These are phyloP conservation scores for Drosophila mayri DNA, from an alignment of 1,140 invertebrate genomes.

Conservation along the genomic window DNA sequence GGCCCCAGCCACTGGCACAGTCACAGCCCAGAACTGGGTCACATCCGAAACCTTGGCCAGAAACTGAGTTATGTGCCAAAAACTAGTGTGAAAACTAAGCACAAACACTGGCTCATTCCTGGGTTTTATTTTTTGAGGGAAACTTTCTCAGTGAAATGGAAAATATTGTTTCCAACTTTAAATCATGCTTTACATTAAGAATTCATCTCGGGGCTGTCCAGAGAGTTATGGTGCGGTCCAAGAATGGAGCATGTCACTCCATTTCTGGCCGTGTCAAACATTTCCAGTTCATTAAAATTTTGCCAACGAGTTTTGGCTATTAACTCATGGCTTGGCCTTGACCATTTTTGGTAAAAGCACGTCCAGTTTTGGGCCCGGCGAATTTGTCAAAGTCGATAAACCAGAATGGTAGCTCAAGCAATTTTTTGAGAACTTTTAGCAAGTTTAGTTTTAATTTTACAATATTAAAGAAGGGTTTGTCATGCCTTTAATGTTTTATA, in stretches of 20 bases:
- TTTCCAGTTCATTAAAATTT: slow-evolving; percentile 51
- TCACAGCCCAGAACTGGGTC: slow-evolving; percentile 27
- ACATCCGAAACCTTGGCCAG: slow-evolving; percentile 48
- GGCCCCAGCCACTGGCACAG: background rate
- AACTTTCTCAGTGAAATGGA: slow-evolving; percentile 7
- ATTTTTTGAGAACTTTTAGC: background rate
- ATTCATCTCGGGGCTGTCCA: background rate
- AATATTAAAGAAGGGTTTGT: background rate
- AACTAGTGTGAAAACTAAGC: slow-evolving; percentile 28
- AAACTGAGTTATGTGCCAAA: slow-evolving; percentile 32
- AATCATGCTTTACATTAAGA: background rate
- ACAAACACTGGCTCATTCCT: background rate
- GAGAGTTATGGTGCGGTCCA: background rate
- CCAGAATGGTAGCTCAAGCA: background rate
- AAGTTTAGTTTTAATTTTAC: background rate
- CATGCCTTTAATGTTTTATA: background rate
- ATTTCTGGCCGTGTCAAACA: slow-evolving; percentile 38
- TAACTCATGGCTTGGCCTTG: slow-evolving; percentile 53
- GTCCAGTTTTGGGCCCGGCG: background rate
- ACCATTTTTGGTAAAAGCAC: slow-evolving; percentile 33
- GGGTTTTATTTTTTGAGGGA: background rate
- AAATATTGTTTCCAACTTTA: slow-evolving; percentile 11
- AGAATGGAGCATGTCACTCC: slow-evolving; percentile 22
- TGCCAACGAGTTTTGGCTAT: slow-evolving; percentile 36
- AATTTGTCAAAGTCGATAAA: slow-evolving; percentile 11